These are phyloP conservation scores for Lithophane leautieri DNA, from an alignment of 2,888 invertebrate species.

Conservation along the genomic window DNA sequence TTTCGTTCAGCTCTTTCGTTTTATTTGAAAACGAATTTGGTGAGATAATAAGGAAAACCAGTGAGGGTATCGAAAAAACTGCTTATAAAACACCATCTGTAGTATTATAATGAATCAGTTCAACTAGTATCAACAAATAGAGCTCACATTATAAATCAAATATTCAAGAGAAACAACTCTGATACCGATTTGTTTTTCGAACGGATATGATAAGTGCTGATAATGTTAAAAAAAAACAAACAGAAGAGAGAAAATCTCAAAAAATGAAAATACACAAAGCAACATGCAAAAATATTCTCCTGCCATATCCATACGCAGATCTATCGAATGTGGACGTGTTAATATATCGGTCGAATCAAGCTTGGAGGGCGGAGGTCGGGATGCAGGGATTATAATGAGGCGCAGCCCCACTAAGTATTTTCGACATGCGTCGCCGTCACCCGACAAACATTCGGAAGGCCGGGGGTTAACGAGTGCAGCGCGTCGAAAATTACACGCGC, in stretches of 20 bases:
- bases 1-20: conserved; percentile 28
- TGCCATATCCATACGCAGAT: conserved; percentile 73
- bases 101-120: background rate
- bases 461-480: conserved; percentile 82
- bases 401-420: conserved; percentile 90
- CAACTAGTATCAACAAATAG: conserved; percentile 6
- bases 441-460: conserved; percentile 86
- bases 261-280: conserved; percentile 6
- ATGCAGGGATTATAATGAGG: conserved; percentile 89
- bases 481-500: conserved; percentile 82
- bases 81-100: background rate
- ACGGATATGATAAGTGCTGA: background rate
- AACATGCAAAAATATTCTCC: conserved; percentile 28
- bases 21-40: conserved; percentile 45
- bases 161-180: background rate
- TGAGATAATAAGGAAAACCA: conserved; percentile 35
- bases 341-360: conserved; percentile 87
- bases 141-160: background rate
- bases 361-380: conserved; percentile 77
- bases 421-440: conserved; percentile 90
- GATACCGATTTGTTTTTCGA: background rate
- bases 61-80: background rate
- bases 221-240: conserved; percentile 17
- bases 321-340: conserved; percentile 82
- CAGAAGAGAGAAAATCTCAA: background rate